Percentiles rank a stretch among this genome's conserved stretches.
phyloP scores from a whole-genome alignment of 2,888 invertebrate genomes.

The Lysandra bellargus region DNA sequence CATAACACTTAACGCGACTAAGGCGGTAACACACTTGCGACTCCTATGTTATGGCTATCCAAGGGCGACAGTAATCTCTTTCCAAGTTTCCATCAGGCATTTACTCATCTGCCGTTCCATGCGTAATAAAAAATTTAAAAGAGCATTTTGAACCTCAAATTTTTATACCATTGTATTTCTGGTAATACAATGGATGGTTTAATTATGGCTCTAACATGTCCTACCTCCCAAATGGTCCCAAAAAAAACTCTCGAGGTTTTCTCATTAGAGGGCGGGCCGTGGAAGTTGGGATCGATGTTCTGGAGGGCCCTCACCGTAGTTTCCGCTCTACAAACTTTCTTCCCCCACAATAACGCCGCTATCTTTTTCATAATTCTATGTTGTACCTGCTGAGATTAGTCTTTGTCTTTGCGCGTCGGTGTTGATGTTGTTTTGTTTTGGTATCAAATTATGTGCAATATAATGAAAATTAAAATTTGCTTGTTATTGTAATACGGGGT shows the following conservation, averaged over 20 bases:
- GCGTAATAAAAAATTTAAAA: too few relatives aligned
- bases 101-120: too few relatives aligned
- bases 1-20: too few relatives aligned
- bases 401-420: not conserved
- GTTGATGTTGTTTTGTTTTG: not conserved
- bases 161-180: too few relatives aligned
- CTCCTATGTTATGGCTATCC: not conserved
- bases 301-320: not conserved
- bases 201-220: not conserved
- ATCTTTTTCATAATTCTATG: not conserved
- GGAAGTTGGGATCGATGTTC: slow-evolving; percentile 6
- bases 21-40: too few relatives aligned
- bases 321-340: slow-evolving; percentile 27
- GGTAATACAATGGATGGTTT: too few relatives aligned
- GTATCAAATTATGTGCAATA: not conserved
- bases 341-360: not conserved
- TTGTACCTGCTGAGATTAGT: not conserved
- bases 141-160: too few relatives aligned
- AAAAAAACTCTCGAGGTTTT: not conserved
- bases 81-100: too few relatives aligned
- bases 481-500: too few relatives aligned
- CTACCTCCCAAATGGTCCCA: not conserved
- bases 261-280: not conserved
- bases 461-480: too few relatives aligned
- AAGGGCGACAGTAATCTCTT: not conserved